Conservation (phyloP, 1,140 invertebrate genomes). For the Tetraneura akinire region DNA sequence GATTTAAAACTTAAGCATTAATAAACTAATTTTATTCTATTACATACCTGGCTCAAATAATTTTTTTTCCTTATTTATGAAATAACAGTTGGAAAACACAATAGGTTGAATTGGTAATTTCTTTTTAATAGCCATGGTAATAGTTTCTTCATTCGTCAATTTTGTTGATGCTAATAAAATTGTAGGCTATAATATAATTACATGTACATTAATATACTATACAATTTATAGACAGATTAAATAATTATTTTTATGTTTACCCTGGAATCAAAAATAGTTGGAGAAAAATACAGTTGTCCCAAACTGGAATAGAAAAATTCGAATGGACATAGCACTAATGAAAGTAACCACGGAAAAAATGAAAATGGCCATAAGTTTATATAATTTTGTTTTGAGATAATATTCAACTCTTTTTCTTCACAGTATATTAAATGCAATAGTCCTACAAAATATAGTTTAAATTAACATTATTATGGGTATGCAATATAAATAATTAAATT, state of each 20-base stretch:
- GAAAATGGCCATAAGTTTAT: slow-evolving; percentile 43
- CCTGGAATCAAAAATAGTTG: not conserved
- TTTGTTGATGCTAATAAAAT: not conserved
- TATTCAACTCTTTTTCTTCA: slow-evolving; percentile 24
- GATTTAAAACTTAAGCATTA: too few relatives aligned
- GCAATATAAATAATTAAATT: not conserved
- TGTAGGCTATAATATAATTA: slow-evolving; percentile 2
- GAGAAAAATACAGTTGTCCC: not conserved
- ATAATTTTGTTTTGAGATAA: slow-evolving; percentile 15
- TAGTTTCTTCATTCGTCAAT: slow-evolving; percentile 30
- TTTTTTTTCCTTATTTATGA: slow-evolving; percentile 36
- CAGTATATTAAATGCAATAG: slow-evolving; percentile 8
- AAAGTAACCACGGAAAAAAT: slow-evolving; percentile 35
- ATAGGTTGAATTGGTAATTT: slow-evolving; percentile 42
- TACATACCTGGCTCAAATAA: slow-evolving; percentile 39
- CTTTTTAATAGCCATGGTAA: slow-evolving; percentile 28
- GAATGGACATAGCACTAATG: not conserved
- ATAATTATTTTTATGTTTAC: not conserved
- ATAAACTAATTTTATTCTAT: too few relatives aligned
- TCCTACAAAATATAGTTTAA: slow-evolving; percentile 11
- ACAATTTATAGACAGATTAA: not conserved
- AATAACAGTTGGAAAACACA: slow-evolving; percentile 42
- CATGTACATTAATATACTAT: too few relatives aligned
- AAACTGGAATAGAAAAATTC: slow-evolving; percentile 20
- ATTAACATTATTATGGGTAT: not conserved